phyloP scores from a whole-genome alignment of 2,797 vertebrate species.

The Spheniscus humboldti region DNA sequence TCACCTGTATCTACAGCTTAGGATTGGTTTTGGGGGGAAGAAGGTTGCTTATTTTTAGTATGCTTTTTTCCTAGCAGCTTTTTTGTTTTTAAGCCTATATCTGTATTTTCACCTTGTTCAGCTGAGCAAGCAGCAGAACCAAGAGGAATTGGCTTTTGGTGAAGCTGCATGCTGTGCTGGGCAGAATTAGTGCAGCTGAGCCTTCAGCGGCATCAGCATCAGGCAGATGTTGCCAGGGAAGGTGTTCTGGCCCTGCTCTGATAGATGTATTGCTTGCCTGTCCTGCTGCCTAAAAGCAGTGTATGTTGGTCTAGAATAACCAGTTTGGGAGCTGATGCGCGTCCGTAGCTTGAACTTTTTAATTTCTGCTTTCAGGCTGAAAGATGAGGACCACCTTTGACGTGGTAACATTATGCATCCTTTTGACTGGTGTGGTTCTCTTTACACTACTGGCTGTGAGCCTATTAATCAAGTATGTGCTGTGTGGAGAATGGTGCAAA shows the following conservation, averaged over 20 bases:
- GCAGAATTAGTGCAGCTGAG: neutral
- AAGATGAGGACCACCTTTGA: neutral
- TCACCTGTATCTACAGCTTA: neutral
- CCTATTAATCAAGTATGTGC: neutral
- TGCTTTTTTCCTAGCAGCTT: neutral
- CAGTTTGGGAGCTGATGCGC: neutral
- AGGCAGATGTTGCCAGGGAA: neutral
- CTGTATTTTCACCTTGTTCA: neutral
- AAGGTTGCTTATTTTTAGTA: neutral
- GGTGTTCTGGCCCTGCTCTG: neutral
- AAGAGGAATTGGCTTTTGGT: neutral
- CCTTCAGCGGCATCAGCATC: neutral
- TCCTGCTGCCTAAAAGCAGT: neutral
- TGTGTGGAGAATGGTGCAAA: neutral
- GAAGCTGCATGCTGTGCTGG: neutral
- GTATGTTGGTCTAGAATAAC: neutral
- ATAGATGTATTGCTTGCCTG: neutral
- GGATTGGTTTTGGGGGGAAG: neutral
- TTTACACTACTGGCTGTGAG: neutral
- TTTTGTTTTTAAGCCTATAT: neutral
- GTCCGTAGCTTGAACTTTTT: neutral
- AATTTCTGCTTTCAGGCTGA: neutral
- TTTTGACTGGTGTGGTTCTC: neutral
- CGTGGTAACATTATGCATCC: rapidly evolving
- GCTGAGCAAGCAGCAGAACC: neutral